These are phyloP conservation scores for Tautogolabrus adspersus DNA, from an alignment of 2,113 vertebrate species.

Conservation along the genomic window DNA sequence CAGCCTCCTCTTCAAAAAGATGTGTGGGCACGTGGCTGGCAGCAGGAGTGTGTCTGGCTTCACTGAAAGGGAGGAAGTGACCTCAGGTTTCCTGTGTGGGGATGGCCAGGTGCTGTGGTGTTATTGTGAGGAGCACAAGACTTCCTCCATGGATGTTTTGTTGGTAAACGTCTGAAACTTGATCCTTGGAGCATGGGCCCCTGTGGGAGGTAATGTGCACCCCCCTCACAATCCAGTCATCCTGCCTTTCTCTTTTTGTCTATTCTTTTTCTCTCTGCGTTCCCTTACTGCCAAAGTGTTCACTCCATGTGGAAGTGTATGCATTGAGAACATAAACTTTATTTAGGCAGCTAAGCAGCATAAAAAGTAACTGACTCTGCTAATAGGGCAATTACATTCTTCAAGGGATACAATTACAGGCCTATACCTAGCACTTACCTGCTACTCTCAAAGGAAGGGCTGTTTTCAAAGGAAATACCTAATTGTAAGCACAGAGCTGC, in stretches of 20 bases:
- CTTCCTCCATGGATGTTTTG: conserved; percentile 79
- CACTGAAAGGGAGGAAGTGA: conserved; percentile 77
- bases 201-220: conserved; percentile 64
- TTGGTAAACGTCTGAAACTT: conserved; percentile 81
- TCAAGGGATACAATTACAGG: conserved; percentile 70
- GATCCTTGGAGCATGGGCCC: conserved; percentile 71
- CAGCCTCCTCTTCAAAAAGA: conserved; percentile 25
- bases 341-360: conserved; percentile 47
- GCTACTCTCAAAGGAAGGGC: conserved; percentile 63
- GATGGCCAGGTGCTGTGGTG: conserved; percentile 78
- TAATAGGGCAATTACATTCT: conserved; percentile 76
- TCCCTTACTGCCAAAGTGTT: background rate
- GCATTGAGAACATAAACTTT: conserved; percentile 56
- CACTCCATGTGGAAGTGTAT: conserved; percentile 27
- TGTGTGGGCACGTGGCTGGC: conserved; percentile 67
- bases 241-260: conserved; percentile 34
- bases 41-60: conserved; percentile 69
- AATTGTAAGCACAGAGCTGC: conserved; percentile 52
- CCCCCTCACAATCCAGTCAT: conserved; percentile 52
- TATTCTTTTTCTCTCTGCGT: conserved; percentile 23
- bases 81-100: conserved; percentile 79
- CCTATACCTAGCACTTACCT: conserved; percentile 68
- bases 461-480: conserved; percentile 71
- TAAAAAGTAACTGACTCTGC: conserved; percentile 58
- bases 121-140: conserved; percentile 73